Evolutionary conservation across 2,888 invertebrate species (phyloP).

Genomic region (Thera obeliscata): DNA sequence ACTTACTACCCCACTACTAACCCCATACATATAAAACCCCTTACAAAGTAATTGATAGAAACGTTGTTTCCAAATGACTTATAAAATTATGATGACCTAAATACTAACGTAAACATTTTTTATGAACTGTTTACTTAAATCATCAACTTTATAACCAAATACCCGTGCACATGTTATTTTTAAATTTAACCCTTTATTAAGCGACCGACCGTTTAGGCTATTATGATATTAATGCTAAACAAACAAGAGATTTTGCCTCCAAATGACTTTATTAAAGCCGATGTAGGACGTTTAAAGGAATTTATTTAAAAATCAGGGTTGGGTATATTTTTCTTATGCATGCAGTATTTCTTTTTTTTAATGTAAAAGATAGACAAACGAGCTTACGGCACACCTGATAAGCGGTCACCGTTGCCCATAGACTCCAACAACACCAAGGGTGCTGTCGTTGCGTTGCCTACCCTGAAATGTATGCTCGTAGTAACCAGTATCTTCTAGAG

Average conservation of each 20-base stretch:
- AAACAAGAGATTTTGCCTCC: constrained; percentile 72
- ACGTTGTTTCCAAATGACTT: constrained; percentile 2
- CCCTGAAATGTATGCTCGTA: too few relatives aligned
- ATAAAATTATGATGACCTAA: constrained; percentile 29
- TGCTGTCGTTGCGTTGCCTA: too few relatives aligned
- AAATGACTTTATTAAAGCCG: constrained; percentile 72
- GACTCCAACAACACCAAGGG: too few relatives aligned
- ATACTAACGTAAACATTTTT: constrained; percentile 29
- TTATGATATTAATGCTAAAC: constrained; percentile 83
- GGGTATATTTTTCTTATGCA: background rate
- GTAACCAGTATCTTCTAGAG: too few relatives aligned
- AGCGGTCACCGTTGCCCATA: too few relatives aligned
- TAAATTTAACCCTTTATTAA: constrained; percentile 79
- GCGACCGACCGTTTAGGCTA: constrained; percentile 71
- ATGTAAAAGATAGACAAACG: too few relatives aligned
- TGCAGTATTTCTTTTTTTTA: background rate
- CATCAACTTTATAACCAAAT: constrained; percentile 60
- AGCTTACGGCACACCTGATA: too few relatives aligned
- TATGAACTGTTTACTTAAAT: constrained; percentile 55
- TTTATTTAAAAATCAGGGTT: constrained; percentile 37
- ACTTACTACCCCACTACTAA: too few relatives aligned
- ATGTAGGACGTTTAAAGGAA: constrained; percentile 43
- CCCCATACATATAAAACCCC: background rate
- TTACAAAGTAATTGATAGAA: background rate
- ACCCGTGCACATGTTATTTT: constrained; percentile 65